Conservation (phyloP, 2,888 invertebrate genomes). For the Drosophila phalerata region DNA sequence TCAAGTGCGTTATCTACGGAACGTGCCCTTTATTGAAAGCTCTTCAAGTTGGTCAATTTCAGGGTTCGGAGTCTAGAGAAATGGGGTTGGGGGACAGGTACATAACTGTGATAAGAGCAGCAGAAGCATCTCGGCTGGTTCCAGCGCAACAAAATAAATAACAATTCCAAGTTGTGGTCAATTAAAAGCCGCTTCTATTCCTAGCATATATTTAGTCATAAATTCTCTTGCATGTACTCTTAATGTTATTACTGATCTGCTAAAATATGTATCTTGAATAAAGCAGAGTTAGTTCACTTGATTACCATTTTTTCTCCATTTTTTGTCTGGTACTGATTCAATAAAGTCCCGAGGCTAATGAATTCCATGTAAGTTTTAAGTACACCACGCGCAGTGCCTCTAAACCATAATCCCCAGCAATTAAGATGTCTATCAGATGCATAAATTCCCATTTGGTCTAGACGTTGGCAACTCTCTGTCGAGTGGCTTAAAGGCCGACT, state of each 20-base stretch:
- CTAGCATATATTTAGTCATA: constrained; percentile 53
- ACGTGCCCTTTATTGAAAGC: constrained; percentile 52
- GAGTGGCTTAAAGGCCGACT: constrained; percentile 33
- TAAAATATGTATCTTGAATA: constrained; percentile 48
- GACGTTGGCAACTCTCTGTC: constrained; percentile 46
- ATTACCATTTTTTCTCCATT: constrained; percentile 4
- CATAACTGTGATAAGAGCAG: constrained; percentile 75
- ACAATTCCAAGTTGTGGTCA: constrained; percentile 70
- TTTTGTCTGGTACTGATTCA: background rate
- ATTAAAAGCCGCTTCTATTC: constrained; percentile 51
- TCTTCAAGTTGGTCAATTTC: constrained; percentile 47
- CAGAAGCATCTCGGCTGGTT: constrained; percentile 53
- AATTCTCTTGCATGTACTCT: constrained; percentile 27
- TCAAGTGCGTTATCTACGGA: constrained; percentile 38
- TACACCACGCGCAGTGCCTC: constrained; percentile 28
- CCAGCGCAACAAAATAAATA: constrained; percentile 46
- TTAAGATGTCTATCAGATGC: constrained; percentile 74
- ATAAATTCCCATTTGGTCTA: constrained; percentile 65
- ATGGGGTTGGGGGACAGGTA: constrained; percentile 9
- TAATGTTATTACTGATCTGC: constrained; percentile 44
- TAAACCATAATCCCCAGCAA: constrained; percentile 70
- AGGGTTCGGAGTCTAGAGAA: constrained; percentile 13
- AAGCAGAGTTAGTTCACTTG: constrained; percentile 42
- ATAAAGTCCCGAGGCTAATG: constrained; percentile 18
- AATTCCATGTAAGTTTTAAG: constrained; percentile 34